Base-by-base conservation (phyloP, 2,797 vertebrate genomes). In the Sitta carolinensis region DNA sequence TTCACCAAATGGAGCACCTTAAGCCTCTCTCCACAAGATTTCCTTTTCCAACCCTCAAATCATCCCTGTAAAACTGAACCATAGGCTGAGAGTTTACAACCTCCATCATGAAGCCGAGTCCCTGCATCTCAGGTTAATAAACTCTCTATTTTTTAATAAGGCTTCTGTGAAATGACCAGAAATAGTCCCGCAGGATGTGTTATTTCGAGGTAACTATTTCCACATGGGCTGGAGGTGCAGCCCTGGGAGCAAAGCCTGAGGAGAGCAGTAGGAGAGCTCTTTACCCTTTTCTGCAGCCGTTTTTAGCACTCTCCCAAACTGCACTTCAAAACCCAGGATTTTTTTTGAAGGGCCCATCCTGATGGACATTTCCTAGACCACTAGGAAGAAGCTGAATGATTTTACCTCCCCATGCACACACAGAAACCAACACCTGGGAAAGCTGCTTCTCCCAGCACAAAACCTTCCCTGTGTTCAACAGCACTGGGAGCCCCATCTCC, bases 281-380 rank as follows among this genome's bases (percentile, higher is more conserved):
- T 76, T 96, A 98, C 98, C 81, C 95, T 93, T 97, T 79, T 5
- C 95, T 96, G 79, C 98, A 98, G 94, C 82, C 80, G 7, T 95
- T 95, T 92, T 98, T 95, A 16, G 98, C 92, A 6, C 96, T 98
- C 58, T 95, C 96, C 98, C 97, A 98, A 92, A 95, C 55, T 47
- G 97, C 96, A 69, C 97, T 64, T 59, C 93, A 96, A 10, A 95
- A 98, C 96, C 19, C 97, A 98, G 29, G 84, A 87, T 68, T 97
- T 97, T 94, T 96, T 96, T 97, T 97, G 97, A 87, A 94, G 83
- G 20, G 93, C 97, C 97, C 97, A 98, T 11, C 97, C 97, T 2
- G 13, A 67, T 11, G 97, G 96, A 96, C 97, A 98, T 43, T 57
- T 94, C 68, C 95, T 84, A 55, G 89, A 80, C 66, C 76, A 97